Percentiles rank a stretch among this genome's conserved stretches.
Conservation (phyloP, 2,888 invertebrate genomes). For the Apamea monoglypha region DNA sequence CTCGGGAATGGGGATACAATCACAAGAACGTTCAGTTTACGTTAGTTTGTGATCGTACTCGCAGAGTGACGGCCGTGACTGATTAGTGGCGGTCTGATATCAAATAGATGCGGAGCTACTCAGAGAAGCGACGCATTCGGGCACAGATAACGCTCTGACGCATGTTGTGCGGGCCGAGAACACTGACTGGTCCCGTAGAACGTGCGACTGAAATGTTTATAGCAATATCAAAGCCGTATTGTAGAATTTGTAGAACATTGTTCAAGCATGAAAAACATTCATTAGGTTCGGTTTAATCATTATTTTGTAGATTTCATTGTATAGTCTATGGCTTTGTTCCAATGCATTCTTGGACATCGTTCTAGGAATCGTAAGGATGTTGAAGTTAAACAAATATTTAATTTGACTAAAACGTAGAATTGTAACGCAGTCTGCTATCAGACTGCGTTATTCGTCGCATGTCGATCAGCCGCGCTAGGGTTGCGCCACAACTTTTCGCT, state of each 20-base stretch:
- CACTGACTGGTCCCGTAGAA: too few relatives aligned
- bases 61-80: not conserved
- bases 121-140: not conserved
- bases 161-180: not conserved
- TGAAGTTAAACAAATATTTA: not conserved
- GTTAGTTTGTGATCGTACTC: not conserved
- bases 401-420: not conserved
- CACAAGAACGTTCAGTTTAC: not conserved
- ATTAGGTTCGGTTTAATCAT: not conserved
- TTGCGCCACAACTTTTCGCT: slow-evolving; percentile 19
- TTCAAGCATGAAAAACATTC: not conserved
- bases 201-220: not conserved
- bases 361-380: not conserved
- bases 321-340: not conserved
- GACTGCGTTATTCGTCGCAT: not conserved
- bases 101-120: not conserved
- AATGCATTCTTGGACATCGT: not conserved
- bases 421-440: not conserved
- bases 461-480: not conserved
- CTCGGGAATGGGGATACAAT: not conserved
- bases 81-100: not conserved
- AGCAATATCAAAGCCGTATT: not conserved
- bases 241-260: not conserved
- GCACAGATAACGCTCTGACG: not conserved
- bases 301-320: not conserved